Evolutionary conservation across 2,113 vertebrate species (phyloP).

Genomic region (Rhodinocichla rosea): DNA sequence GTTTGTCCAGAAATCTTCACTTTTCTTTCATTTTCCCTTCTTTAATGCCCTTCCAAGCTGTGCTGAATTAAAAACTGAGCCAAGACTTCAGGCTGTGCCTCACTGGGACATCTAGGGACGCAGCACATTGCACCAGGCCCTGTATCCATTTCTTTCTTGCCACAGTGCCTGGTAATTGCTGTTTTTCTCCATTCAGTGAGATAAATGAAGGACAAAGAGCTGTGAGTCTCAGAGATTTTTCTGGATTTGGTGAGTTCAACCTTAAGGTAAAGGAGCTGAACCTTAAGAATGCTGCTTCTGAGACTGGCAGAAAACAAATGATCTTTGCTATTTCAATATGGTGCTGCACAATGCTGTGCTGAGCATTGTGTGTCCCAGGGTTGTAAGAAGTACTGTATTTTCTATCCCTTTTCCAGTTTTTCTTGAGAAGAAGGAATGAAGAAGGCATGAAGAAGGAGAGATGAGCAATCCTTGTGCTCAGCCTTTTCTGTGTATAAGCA

Average conservation of each 20-base stretch:
- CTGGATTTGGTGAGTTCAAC: not conserved
- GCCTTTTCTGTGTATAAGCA: not conserved
- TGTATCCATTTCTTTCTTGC: not conserved
- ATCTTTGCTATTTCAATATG: not conserved
- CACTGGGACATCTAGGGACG: not conserved
- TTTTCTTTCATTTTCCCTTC: not conserved
- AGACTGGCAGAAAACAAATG: not conserved
- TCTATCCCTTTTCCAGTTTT: not conserved
- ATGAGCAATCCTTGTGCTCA: not conserved
- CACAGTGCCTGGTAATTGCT: not conserved
- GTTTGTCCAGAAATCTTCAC: not conserved
- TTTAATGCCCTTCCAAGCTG: not conserved
- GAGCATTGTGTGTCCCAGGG: fast-evolving
- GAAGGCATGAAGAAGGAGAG: not conserved
- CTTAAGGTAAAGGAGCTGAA: not conserved
- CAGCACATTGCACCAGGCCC: not conserved
- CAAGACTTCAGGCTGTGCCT: not conserved
- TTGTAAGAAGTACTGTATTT: not conserved
- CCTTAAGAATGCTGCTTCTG: not conserved
- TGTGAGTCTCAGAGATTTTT: not conserved
- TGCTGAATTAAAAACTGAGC: not conserved
- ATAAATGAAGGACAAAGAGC: not conserved
- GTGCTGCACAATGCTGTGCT: not conserved
- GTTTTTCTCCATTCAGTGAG: not conserved
- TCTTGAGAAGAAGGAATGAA: not conserved